phyloP scores from a whole-genome alignment of 2,888 invertebrate genomes.

The Dicroscelio sp. region DNA sequence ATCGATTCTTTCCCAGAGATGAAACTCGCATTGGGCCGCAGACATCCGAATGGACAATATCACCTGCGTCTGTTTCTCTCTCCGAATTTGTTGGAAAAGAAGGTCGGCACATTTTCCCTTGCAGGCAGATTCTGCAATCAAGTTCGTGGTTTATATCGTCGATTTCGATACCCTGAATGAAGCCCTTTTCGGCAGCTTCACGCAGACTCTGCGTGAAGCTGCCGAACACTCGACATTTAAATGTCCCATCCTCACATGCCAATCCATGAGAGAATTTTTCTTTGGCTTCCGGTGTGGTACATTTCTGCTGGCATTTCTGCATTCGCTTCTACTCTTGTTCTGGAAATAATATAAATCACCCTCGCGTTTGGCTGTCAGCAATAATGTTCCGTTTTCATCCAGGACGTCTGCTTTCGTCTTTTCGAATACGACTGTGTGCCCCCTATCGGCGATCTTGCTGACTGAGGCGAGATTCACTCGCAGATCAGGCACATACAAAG shows the following conservation, averaged over 20 bases:
- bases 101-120: slow-evolving; percentile 5
- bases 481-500: slow-evolving; percentile 18
- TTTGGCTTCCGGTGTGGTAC: not conserved
- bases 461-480: slow-evolving; percentile 44
- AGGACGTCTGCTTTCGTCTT: slow-evolving; percentile 2
- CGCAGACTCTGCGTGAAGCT: no score
- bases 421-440: slow-evolving; percentile 58
- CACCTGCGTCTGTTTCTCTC: slow-evolving; percentile 35
- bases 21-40: slow-evolving; percentile 32
- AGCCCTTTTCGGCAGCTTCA: not conserved
- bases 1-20: slow-evolving; percentile 35
- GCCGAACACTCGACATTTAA: no score
- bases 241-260: not conserved
- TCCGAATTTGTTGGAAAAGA: slow-evolving; percentile 17
- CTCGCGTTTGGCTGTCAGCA: slow-evolving; percentile 44
- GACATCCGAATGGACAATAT: slow-evolving; percentile 28
- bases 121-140: slow-evolving; percentile 1
- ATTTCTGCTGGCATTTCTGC: not conserved
- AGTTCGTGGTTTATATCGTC: not conserved
- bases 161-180: slow-evolving; percentile 12
- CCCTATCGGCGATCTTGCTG: slow-evolving; percentile 48
- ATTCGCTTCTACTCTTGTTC: not conserved
- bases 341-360: not conserved
- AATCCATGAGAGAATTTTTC: not conserved
- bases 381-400: not conserved